phyloP scores from a whole-genome alignment of 2,888 invertebrate species.

The Sinodicranocentrus sp. region DNA sequence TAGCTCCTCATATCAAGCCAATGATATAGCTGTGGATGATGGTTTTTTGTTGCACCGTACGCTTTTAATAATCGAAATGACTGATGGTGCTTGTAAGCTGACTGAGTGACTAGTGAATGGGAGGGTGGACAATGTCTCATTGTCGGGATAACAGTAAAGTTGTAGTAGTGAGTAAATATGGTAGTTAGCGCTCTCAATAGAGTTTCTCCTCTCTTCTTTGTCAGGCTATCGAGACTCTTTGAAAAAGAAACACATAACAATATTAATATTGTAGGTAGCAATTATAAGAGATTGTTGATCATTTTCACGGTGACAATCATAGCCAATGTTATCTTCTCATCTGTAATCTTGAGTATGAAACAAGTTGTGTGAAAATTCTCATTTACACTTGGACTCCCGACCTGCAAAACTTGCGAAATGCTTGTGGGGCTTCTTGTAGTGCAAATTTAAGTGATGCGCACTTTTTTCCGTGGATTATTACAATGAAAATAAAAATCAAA shows the following conservation, averaged over 20 bases:
- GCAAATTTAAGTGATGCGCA: too few species aligned
- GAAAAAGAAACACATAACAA: not conserved
- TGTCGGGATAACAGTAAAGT: conserved; percentile 21
- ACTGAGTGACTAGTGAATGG: conserved; percentile 34
- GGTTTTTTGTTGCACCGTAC: not conserved
- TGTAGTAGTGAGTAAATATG: conserved; percentile 57
- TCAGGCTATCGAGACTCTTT: conserved; percentile 30
- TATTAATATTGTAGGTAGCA: conserved; percentile 41
- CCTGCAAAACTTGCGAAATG: too few species aligned
- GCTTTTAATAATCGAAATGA: conserved; percentile 15
- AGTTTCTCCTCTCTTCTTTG: conserved; percentile 51
- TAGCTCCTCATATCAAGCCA: not conserved
- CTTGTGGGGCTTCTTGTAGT: too few species aligned
- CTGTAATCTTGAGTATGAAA: not conserved
- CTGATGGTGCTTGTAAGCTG: conserved; percentile 6
- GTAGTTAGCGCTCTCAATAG: conserved; percentile 52
- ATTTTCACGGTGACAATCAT: not conserved
- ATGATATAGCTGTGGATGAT: too few species aligned
- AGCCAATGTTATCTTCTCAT: conserved; percentile 2
- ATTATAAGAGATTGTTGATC: conserved; percentile 26
- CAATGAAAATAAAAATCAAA: too few species aligned
- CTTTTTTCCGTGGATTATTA: too few species aligned
- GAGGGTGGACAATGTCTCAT: conserved; percentile 22
- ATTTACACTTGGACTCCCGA: too few species aligned
- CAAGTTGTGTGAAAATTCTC: not conserved